Evolutionary conservation across 2,797 vertebrate genomes (phyloP), one percentile per base, ranked within the genome.

Genomic region (Myotis vivesi): DNA sequence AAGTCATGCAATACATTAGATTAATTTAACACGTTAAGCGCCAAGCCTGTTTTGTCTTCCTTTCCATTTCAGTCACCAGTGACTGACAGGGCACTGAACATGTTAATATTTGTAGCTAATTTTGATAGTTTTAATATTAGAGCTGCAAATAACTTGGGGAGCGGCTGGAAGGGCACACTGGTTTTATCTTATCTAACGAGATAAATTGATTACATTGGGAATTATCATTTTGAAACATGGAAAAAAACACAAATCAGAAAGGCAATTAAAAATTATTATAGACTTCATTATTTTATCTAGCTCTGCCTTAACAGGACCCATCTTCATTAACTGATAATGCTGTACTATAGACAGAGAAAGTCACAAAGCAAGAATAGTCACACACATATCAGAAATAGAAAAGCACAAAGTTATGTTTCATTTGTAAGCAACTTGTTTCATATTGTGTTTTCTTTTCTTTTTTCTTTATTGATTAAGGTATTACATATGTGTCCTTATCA

Each of bases 341-440:
- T 86, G 97, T 98, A 25, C 25, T 59, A 28, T 28, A 59, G 57
- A 59, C 57, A 73, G 98, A 98, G 53, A 97, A 96, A 97, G 97
- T 98, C 81, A 97, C 96, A 88, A 97, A 98, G 81, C 98, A 97
- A 92, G 98, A 98, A 33, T 97, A 97, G 86, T 97, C 96, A 9
- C 98, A 98, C 86, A 89, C 59, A 1, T 97, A 1, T 97, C 98
- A 64, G 98, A 98, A 94, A 97, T 98, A 95, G 97, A 98, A 93
- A 98, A 97, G 95, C 98, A 17, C 62, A 98, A 97, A 17, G 0
- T 97, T 84, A 97, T 98, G 66, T 92, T 75, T 30, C 95, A 97
- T 0, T n/a, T 98, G 84, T 98, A 98, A 98, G 98, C 98, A 98
- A 96, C 36, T 89, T 84, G 59, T 69, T 91, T 96, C 13, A 73